Conservation (phyloP, 2,113 vertebrate genomes). For the Percopsis transmontana region DNA sequence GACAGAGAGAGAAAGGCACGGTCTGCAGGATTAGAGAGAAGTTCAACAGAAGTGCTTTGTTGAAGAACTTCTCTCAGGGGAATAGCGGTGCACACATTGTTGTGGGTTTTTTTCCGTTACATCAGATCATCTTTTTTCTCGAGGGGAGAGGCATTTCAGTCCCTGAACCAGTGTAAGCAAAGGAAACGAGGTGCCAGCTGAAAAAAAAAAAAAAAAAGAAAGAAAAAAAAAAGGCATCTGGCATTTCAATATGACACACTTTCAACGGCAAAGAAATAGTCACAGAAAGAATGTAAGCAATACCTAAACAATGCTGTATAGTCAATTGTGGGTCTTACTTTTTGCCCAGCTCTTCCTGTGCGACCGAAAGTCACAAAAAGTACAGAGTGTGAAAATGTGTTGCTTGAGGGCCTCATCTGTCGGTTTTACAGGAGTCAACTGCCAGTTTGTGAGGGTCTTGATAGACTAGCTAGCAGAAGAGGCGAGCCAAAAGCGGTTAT, state of each 20-base stretch:
- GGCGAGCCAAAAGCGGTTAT: too few species aligned
- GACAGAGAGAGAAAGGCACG: conserved; percentile 43
- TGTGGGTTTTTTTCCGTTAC: conserved; percentile 59
- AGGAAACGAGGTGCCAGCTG: conserved; percentile 41
- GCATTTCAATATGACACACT: conserved; percentile 9
- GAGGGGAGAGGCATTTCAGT: conserved; percentile 32
- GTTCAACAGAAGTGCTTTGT: conserved; percentile 57
- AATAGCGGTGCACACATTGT: conserved; percentile 48
- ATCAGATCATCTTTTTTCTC: conserved; percentile 49
- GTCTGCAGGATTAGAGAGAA: conserved; percentile 48
- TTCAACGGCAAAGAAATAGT: conserved; percentile 12
- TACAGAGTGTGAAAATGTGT: not conserved
- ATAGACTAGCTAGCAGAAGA: too few species aligned
- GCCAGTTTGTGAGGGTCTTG: too few species aligned
- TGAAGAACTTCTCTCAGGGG: conserved; percentile 48
- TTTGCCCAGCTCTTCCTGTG: conserved; percentile 1
- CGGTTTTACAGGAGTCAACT: too few species aligned
- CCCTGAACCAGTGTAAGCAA: conserved; percentile 34
- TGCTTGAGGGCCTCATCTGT: not conserved
- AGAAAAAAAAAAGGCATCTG: not conserved
- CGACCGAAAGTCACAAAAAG: conserved; percentile 6
- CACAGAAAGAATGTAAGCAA: not conserved
- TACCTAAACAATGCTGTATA: not conserved
- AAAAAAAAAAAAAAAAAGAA: conserved; percentile 18
- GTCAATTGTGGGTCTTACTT: not conserved